Base-by-base conservation (phyloP, 2,888 invertebrate genomes). In the Agrotis segetum region DNA sequence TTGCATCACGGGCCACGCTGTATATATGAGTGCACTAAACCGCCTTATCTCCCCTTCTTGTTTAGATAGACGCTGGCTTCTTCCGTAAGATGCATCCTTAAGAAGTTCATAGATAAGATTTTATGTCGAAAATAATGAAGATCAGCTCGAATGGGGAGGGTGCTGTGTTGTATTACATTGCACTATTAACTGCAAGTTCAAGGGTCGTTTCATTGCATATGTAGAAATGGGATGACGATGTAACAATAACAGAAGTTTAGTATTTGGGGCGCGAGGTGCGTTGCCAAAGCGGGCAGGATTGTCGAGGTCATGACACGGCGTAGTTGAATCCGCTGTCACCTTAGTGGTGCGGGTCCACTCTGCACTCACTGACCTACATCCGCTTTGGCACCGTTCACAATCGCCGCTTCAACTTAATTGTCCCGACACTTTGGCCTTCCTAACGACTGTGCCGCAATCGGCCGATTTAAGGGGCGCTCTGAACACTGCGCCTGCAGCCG, bases 381-480 rank as follows among this genome's bases (percentile, higher is more conserved):
- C 94, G 95, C 94, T 94, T 96, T 96, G 96, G 96, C 96, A 96
- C 92, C 92, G 96, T 89, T 94, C 94, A 94, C 96, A 95, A 95
- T 96, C 95, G 89, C 93, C 95, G 96, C 96, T 96, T 95, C 95
- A 95, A 94, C 95, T 96, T 96, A 96, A 96, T 96, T 96, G 95
- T 96, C 92, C 93, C 94, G 95, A 95, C 96, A 96, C 96, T 96
- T 93, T 91, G 94, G 91, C 93, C 92, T 92, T 94, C 94, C 94
- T 96, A 96, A 96, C 95, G 95, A 96, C 92, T 93, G 92, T 91
- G 93, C 93, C 90, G 94, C 95, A 95, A 94, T 95, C 95, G 93
- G 92, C 90, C 93, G 95, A 94, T 95, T 93, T 94, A 94, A 95
- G 94, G 90, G 92, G 93, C 88, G 88, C 88, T 90, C 90, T 87